Percentiles rank a stretch among this genome's conserved stretches.
Evolutionary conservation across 2,888 invertebrate species (phyloP).

Genomic region (Cataglyphis albicans): DNA sequence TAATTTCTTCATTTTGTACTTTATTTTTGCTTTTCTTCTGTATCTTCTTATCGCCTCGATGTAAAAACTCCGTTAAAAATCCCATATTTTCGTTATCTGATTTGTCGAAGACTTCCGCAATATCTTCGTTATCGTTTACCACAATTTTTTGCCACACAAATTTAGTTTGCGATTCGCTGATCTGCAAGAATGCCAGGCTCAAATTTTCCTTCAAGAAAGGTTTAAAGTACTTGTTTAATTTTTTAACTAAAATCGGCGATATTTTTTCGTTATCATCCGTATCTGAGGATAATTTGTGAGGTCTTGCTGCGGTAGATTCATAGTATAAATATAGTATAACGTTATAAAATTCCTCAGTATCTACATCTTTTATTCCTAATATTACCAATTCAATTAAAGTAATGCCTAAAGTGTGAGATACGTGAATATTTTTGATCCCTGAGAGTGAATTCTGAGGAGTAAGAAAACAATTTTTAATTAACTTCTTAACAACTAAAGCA

Average conservation of each 20-base stretch:
- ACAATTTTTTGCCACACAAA: neutral
- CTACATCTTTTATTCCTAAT: conserved; percentile 18
- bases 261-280: conserved; percentile 5
- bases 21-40: neutral
- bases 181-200: conserved; percentile 26
- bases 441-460: conserved; percentile 14
- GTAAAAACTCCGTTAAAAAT: neutral
- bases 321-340: conserved; percentile 61
- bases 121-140: neutral
- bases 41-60: neutral
- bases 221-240: conserved; percentile 58
- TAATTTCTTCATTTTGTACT: neutral
- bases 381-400: conserved; percentile 58
- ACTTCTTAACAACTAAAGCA: neutral
- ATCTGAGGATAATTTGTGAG: conserved; percentile 56
- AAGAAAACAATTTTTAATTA: neutral
- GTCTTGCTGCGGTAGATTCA: conserved; percentile 53
- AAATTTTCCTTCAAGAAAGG: conserved; percentile 49
- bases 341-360: conserved; percentile 15
- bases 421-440: neutral
- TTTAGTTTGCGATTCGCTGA: neutral
- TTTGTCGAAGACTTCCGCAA: neutral
- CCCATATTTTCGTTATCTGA: neutral
- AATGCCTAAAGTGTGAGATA: conserved; percentile 21
- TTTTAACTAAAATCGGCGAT: neutral